Evolutionary conservation across 2,888 invertebrate genomes (phyloP).

Genomic region (Parnassius orleans): DNA sequence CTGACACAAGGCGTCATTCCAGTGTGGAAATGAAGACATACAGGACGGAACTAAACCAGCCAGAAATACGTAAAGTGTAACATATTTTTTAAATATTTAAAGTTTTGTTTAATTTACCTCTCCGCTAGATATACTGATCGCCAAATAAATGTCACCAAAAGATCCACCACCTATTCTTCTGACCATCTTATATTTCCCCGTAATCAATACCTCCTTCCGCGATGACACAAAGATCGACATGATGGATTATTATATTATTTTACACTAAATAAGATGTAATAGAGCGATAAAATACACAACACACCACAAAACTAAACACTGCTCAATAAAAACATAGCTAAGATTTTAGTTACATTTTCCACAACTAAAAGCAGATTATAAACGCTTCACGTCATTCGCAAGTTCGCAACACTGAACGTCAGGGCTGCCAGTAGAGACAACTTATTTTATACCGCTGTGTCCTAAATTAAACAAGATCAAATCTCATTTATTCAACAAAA

Average conservation of each 20-base stretch:
- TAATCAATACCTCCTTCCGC: constrained; percentile 88
- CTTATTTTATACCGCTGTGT: too few species aligned
- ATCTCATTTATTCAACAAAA: too few species aligned
- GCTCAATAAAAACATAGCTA: constrained; percentile 32
- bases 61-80: too few species aligned
- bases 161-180: constrained; percentile 99
- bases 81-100: too few species aligned
- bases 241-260: constrained; percentile 42
- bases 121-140: constrained; percentile 95
- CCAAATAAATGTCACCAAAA: constrained; percentile 99
- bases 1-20: too few species aligned
- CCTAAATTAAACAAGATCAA: too few species aligned
- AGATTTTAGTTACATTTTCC: constrained; percentile 36
- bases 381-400: constrained; percentile 2
- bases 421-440: too few species aligned
- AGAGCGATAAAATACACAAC: constrained; percentile 22
- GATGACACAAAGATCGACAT: constrained; percentile 35
- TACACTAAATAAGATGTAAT: constrained; percentile 32
- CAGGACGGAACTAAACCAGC: too few species aligned
- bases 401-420: too few species aligned
- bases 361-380: constrained; percentile 24
- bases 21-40: too few species aligned
- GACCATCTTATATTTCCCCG: constrained; percentile 96
- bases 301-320: constrained; percentile 31
- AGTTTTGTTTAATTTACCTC: constrained; percentile 82